Base-by-base conservation (phyloP, 2,113 vertebrate species). In the Notechis scutatus region DNA sequence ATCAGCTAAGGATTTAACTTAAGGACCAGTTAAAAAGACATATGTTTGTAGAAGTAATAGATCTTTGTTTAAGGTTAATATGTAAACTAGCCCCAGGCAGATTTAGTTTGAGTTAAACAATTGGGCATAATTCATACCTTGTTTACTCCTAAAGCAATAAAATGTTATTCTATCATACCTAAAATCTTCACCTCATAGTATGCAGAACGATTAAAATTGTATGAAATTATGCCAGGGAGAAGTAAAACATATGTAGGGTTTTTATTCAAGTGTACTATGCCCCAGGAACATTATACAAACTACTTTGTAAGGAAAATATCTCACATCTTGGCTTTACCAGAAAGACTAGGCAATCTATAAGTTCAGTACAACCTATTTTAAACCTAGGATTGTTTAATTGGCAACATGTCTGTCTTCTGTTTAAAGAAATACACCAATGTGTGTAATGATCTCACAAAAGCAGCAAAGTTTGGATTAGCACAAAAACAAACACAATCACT, bases 31-130 rank as follows among this genome's bases (percentile, higher is more conserved):
- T 94, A 47, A 2, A 86, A 64, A 55, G 57, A 92, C 91, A 96
- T 93, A 94, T 55, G 85, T 15, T 96, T 0, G 0, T 92, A 61
- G 91, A 96, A 96, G 94, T 26, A 34, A 85, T 94, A 87, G 26
- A 54, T 95, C 85, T 94, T 92, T 64, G 34, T 61, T 85, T 90
- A 34, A 1, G 94, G 74, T 92, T 34, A 18, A 52, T 86, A 87
- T 97, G 95, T 95, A 94, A 97, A 97, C 90, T 96, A 95, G 94
- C 96, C 96, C 50, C 89, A 93, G 94, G 97, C 96, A 96, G 97
- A 96, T 90, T 94, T 97, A 95, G 94, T 96, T 98, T 97, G 95
- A 97, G 96, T 97, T 97, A 97, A 98, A 97, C 96, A 97, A 97
- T 97, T 96, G 95, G 95, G 97, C 97, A 97, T 97, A 98, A 97